Base-by-base conservation (phyloP, 2,797 vertebrate genomes). In the Monodelphis domestica region DNA sequence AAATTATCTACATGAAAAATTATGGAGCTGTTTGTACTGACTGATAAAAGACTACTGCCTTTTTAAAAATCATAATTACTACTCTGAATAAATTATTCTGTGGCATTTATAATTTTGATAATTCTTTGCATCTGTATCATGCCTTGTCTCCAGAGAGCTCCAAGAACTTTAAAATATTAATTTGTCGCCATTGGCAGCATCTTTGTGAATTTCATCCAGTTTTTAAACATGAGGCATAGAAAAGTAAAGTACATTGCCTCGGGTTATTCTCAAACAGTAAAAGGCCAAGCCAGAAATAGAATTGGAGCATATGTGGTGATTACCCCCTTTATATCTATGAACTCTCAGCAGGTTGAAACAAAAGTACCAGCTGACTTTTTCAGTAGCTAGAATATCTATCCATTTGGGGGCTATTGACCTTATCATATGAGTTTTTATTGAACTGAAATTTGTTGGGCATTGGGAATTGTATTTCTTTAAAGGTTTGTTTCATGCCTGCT, bases 231-330 rank as follows among this genome's bases (percentile, higher is more conserved):
- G 50, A 91, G 88, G 91, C 93, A 70, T 21, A 90, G 51, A 91
- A n/a, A 95, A 59, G 33, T 94, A 89, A 55, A 93, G 57, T 28
- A 29, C 88, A 57, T 94, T 94, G 89, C 91, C 24, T 54, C 30
- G 84, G 54, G 51, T 3, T 95, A 54, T 24, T 56, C 38, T 52
- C 89, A 33, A 89, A 57, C 30, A 91, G 45, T 63, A 96, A 91
- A 70, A 95, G 92, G 51, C 54, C 94, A 90, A 63, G 11, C 54
- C 87, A 91, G 53, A 92, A 95, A 93, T 92, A 91, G 54, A 94
- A 91, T 88, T 90, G 38, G 33, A 90, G 78, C 88, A 57, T 91
- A 78, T 89, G 17, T 94, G 10, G 30, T 94, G 9, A 26, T 90
- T 92, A 4, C 24, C 70, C 54, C 54, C 94, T 92, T 95, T 94